Evolutionary conservation across 1,140 invertebrate genomes (phyloP), one percentile per base, ranked within the genome.

Genomic region (Aphidius ervi): DNA sequence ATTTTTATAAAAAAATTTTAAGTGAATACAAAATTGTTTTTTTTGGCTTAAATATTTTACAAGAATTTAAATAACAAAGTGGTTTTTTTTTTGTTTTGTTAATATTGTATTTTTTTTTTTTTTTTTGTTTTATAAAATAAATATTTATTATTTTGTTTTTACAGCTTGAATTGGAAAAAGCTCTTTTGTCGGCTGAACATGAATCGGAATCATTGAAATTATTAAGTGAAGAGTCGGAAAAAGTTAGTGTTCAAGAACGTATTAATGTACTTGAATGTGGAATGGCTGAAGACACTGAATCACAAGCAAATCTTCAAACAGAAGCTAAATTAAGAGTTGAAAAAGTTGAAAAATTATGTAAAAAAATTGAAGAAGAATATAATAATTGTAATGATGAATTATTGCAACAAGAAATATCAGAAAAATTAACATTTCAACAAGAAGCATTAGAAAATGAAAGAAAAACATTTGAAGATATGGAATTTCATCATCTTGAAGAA

Each of bases 401-500:
- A 6, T 55, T 31, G 42, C 74, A 70, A 16, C 70, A 75, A 40
- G 67, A 70, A 55, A 65, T 80, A 46, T 50, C 59, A 6, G 68
- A 74, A 9, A 73, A 75, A 62, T 70, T 80, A 5, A 62, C 63
- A 39, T 46, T 68, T 16, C 74, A 88, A 31, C 86, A 87, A 64
- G 88, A 91, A 61, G 78, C 83, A 3, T 70, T 90, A 16, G 88
- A 90, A 59, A 87, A 86, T 61, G 88, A 91, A 67, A 84, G 83
- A 8, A 90, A 94, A 81, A 84, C 88, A 42, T 96, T 91, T 73
- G 94, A 97, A 77, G 94, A 97, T 75, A 79, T 95, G 16, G 94
- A 97, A 76, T 97, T 97, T 77, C 91, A 93, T 71, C 91, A 96
- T 74, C 82, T 97, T 59, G 95, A 97, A 79, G 91, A 92, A 70